A percentile compares a stretch with the other conserved stretches of the same genome.
These are phyloP conservation scores for Erpornis zantholeuca DNA, from an alignment of 2,113 vertebrate genomes.

Conservation along the genomic window DNA sequence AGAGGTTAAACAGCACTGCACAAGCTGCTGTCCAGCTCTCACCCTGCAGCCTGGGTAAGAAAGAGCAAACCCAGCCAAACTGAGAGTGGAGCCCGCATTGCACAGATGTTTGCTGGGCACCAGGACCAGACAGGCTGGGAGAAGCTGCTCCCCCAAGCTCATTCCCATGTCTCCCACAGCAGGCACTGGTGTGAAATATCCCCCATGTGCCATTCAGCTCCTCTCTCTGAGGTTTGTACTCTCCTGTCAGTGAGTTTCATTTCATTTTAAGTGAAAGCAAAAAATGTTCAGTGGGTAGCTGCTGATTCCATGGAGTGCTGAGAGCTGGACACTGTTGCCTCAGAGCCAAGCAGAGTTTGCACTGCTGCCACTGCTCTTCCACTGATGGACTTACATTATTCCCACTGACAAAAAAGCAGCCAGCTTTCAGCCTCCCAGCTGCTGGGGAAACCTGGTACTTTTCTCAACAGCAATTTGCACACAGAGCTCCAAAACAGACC, in stretches of 20 bases:
- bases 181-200: background rate
- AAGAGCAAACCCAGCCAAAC: background rate
- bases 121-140: accelerated
- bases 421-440: background rate
- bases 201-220: background rate
- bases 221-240: background rate
- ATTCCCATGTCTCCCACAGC: background rate
- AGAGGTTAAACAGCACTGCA: background rate
- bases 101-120: background rate
- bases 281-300: background rate
- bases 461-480: background rate
- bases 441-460: background rate
- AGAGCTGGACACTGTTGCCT: background rate
- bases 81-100: background rate
- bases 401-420: background rate
- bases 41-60: background rate
- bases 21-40: no score
- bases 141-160: background rate
- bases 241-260: background rate
- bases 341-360: background rate
- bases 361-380: background rate
- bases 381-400: background rate
- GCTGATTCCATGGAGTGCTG: background rate
- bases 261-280: background rate
- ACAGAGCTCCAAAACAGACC: background rate